phyloP scores from a whole-genome alignment of 2,888 invertebrate species.

The Euproctis similis region DNA sequence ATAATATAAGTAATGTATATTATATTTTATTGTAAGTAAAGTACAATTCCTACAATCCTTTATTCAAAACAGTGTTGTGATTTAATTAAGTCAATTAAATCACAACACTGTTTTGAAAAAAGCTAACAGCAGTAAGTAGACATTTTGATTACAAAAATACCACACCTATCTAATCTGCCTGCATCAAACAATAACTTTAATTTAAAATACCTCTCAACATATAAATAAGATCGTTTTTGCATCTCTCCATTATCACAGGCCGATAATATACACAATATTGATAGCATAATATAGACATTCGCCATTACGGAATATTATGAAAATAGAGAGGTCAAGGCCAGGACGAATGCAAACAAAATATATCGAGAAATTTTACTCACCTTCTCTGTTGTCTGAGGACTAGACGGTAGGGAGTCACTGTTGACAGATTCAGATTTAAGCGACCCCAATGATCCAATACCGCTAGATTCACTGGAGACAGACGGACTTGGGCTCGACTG shows the following conservation, averaged over 20 bases:
- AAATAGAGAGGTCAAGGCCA: conserved; percentile 76
- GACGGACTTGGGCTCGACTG: conserved; percentile 74
- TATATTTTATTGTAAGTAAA: neutral
- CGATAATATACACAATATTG: conserved; percentile 55
- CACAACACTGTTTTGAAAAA: too few species aligned
- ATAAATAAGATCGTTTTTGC: conserved; percentile 14
- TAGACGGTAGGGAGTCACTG: conserved; percentile 67
- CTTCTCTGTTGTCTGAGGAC: conserved; percentile 74
- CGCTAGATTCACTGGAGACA: conserved; percentile 78
- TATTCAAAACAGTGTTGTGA: too few species aligned
- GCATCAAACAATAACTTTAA: neutral
- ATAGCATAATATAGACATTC: conserved; percentile 62
- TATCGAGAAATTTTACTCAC: conserved; percentile 45
- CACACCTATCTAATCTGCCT: neutral
- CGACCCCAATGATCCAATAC: conserved; percentile 75
- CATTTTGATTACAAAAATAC: conserved; percentile 10
- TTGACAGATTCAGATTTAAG: conserved; percentile 69
- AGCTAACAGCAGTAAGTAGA: conserved; percentile 15
- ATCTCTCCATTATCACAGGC: conserved; percentile 52
- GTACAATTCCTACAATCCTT: too few species aligned
- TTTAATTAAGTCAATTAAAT: too few species aligned
- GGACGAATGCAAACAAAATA: conserved; percentile 68
- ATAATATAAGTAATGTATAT: neutral
- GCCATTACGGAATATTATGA: conserved; percentile 76
- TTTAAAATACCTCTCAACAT: too few species aligned